Evolutionary conservation across 64 coral and sea anemone genomes (phyloP), one percentile per base, ranked within the genome.

Genomic region (Pocillopora verrucosa): DNA sequence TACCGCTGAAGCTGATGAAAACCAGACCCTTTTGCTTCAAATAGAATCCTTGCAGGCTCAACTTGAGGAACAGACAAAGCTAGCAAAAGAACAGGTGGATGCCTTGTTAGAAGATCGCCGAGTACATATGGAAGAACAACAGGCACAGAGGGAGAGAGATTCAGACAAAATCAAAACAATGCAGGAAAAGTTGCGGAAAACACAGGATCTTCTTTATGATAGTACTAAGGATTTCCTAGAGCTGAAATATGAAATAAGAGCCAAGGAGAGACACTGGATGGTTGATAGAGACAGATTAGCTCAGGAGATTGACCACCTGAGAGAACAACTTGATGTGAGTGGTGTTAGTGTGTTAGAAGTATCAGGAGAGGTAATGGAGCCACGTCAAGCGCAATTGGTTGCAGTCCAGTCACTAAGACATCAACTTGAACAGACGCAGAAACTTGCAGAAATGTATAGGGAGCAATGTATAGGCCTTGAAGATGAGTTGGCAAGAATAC

Each of bases 221-320:
- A 99, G 97, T 38, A 99, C 97, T 51, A 99, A 99, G 84, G 97
- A 99, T 79, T 99, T 99, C 75, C 78, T 99, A 37, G 94, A 99
- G 61, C 80, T 99, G 64, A 99, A 99, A 80, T 95, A 99, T 72
- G 97, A 99, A 51, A 79, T 99, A 36, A 78, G 97, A 91, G 97
- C 97, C 37, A 92, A 95, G 36, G 97, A 99, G 72, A 93, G 97
- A 58, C 97, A 95, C 30, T 99, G 97, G 97, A 99, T 99, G 97
- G 94, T 93, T 78, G 97, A 99, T 36, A 81, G 65, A 63, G 97
- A 99, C 84, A 84, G 93, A 62, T 76, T 99, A 34, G 80, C 95
- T 25, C 91, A 91, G 75, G 94, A 99, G 36, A 99, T 99, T 95
- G 97, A 99, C 34, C 88, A 93, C 59, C 75, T 99, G 58, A 77